These are phyloP conservation scores for Caprella mutica DNA, from an alignment of 2,888 invertebrate genomes.

Conservation along the genomic window DNA sequence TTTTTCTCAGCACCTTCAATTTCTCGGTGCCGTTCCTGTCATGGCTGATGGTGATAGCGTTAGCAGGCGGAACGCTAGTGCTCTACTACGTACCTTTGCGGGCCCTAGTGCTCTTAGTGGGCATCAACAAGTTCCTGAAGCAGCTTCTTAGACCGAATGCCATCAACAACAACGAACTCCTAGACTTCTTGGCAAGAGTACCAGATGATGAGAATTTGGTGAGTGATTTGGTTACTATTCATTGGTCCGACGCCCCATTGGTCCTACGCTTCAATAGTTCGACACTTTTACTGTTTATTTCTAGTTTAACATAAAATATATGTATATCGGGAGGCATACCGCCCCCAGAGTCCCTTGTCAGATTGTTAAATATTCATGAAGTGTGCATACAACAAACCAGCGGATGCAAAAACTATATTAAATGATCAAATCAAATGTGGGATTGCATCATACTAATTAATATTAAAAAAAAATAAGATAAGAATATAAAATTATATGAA, in stretches of 20 bases:
- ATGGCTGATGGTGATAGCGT: slow-evolving; percentile 71
- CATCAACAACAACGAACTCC: slow-evolving; percentile 90
- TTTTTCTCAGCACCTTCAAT: slow-evolving; percentile 70
- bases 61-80: slow-evolving; percentile 60
- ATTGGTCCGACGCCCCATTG: too few species aligned
- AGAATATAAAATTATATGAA: too few species aligned
- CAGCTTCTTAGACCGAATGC: slow-evolving; percentile 84
- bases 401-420: too few species aligned
- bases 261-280: not conserved
- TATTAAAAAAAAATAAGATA: too few species aligned
- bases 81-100: slow-evolving; percentile 75
- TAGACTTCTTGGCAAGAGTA: slow-evolving; percentile 86
- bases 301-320: too few species aligned
- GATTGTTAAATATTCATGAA: not conserved
- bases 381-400: not conserved
- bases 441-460: too few species aligned
- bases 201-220: slow-evolving; percentile 89
- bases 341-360: too few species aligned
- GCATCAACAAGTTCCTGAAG: slow-evolving; percentile 88
- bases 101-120: slow-evolving; percentile 83
- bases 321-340: too few species aligned
- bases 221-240: too few species aligned
- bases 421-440: too few species aligned
- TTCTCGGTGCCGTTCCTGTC: slow-evolving; percentile 95
- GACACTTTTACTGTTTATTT: not conserved